Evolutionary conservation across 2,113 vertebrate species (phyloP).

Genomic region (Mormyrus lacerda): DNA sequence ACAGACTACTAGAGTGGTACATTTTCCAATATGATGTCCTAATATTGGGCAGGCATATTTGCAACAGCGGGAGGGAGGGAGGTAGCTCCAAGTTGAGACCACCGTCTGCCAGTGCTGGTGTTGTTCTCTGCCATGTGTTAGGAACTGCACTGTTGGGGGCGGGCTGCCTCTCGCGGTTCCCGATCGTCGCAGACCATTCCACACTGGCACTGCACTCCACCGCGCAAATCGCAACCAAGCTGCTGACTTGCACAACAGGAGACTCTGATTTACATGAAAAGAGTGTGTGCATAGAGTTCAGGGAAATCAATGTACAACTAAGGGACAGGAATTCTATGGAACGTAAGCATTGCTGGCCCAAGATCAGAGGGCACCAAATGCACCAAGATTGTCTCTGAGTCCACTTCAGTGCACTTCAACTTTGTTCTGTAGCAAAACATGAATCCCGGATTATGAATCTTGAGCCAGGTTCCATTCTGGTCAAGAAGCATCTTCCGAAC

Average conservation of each 20-base stretch:
- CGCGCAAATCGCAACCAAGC: background rate
- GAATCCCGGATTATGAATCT: background rate
- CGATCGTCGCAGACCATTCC: background rate
- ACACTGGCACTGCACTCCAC: background rate
- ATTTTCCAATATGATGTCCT: background rate
- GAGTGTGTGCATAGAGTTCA: background rate
- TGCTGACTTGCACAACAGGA: background rate
- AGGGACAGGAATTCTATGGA: background rate
- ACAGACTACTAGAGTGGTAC: background rate
- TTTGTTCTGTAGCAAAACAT: background rate
- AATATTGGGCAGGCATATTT: slow-evolving; percentile 16
- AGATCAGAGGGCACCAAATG: background rate
- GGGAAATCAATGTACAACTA: background rate
- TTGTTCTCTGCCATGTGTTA: slow-evolving; percentile 5
- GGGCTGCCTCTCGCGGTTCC: background rate
- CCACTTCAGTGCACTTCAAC: background rate
- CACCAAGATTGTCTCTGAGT: background rate
- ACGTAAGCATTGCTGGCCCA: background rate
- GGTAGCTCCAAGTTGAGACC: background rate
- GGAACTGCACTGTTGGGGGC: background rate
- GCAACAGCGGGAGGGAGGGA: background rate
- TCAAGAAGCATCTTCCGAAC: background rate
- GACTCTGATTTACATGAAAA: background rate
- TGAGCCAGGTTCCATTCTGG: background rate
- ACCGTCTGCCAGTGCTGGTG: background rate